phyloP scores from a whole-genome alignment of 92 coral and sea anemone genomes.

The Umimayanthus chanpuru region DNA sequence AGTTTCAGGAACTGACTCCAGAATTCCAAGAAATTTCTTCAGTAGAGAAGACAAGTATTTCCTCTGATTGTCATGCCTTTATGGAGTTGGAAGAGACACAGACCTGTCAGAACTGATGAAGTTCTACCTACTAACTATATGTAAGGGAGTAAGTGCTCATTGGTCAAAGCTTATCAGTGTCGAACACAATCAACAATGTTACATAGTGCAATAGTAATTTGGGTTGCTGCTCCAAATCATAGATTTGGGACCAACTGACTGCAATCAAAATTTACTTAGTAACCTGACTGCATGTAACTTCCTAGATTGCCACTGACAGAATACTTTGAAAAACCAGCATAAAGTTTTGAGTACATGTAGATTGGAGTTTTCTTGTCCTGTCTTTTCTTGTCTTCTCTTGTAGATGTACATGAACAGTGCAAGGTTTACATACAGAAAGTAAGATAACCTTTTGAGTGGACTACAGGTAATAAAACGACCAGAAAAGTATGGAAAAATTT shows the following conservation, averaged over 20 bases:
- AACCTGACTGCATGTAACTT: too few relatives aligned
- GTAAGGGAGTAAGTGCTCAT: not conserved
- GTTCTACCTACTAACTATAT: not conserved
- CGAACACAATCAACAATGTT: not conserved
- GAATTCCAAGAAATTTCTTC: conserved; percentile 72
- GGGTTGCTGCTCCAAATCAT: not conserved
- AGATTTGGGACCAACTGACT: too few relatives aligned
- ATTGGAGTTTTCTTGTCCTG: too few relatives aligned
- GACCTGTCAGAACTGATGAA: not conserved
- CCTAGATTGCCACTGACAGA: too few relatives aligned
- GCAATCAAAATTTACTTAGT: too few relatives aligned
- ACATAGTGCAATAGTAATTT: not conserved
- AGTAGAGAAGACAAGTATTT: conserved; percentile 79
- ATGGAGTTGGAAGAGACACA: not conserved
- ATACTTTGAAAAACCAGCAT: too few relatives aligned
- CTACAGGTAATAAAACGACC: not conserved
- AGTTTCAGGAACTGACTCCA: conserved; percentile 78
- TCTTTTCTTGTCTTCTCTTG: too few relatives aligned
- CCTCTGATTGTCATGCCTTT: conserved; percentile 78
- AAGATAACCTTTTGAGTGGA: not conserved
- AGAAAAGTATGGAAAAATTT: not conserved
- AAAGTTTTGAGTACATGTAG: too few relatives aligned
- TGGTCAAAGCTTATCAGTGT: not conserved
- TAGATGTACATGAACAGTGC: not conserved
- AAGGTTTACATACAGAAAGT: not conserved